These are phyloP conservation scores for Ichneumoninae sp. DNA, from an alignment of 2,888 invertebrate genomes.

Conservation along the genomic window DNA sequence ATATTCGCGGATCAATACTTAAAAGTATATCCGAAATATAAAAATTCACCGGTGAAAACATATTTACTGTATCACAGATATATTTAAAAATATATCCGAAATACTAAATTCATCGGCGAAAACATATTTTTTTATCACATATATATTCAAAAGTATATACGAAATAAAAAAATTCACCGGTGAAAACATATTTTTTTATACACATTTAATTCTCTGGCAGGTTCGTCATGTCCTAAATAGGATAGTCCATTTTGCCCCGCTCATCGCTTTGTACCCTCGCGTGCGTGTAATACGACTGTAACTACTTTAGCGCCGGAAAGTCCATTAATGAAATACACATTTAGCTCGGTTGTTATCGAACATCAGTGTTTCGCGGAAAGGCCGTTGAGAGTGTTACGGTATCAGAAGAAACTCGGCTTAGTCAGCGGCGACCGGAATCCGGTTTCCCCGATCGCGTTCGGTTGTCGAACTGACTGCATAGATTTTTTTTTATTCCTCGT, in stretches of 20 bases:
- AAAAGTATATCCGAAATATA: too few species aligned
- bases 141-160: too few species aligned
- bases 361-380: conserved; percentile 18
- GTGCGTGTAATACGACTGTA: background rate
- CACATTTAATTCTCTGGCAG: background rate
- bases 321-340: conserved; percentile 1
- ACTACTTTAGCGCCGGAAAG: background rate
- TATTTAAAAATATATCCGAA: too few species aligned
- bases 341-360: conserved; percentile 1
- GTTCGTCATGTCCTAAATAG: background rate
- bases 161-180: too few species aligned
- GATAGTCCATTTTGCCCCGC: background rate
- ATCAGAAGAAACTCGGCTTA: conserved; percentile 11
- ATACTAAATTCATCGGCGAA: background rate
- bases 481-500: background rate
- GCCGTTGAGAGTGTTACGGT: background rate
- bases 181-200: background rate
- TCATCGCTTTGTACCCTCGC: background rate
- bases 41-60: too few species aligned
- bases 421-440: conserved; percentile 32
- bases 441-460: conserved; percentile 30
- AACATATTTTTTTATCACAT: background rate
- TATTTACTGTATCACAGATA: too few species aligned
- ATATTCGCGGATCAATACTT: too few species aligned
- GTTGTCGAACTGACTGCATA: conserved; percentile 29